Evolutionary conservation across 2,113 vertebrate species (phyloP), one percentile per base, ranked within the genome.

Genomic region (Octodon degus): DNA sequence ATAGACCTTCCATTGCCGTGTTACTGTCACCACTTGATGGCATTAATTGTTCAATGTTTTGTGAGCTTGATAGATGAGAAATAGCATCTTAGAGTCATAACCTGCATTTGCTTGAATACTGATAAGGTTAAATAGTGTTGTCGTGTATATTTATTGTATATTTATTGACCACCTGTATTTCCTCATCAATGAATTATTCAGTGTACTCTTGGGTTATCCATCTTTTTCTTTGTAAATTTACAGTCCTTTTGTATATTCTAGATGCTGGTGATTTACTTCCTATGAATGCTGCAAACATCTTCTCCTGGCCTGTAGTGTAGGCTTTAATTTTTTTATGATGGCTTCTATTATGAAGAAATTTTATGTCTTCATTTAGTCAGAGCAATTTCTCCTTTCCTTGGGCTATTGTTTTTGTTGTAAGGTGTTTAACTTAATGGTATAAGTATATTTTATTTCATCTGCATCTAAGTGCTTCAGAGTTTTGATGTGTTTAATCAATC

Each of bases 331-430:
- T 84, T 76, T 58, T 53, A 58, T 55, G 43, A 62, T 30, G n/a
- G 40, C 22, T 86, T 80, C 53, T 30, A 30, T 17, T 55, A 47
- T 30, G 40, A 19, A n/a, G 27, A n/a, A 22, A n/a, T n/a, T 86
- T 86, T 47, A 89, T 60, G 24, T 79, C 87, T 93, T 72, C 63
- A 72, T 86, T 86, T 55, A 55, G n/a, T 72, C 72, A 72, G 81
- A 86, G 16, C 22, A 22, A 37, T 90, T 65, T 84, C 34, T 85
- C 25, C 68, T 63, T 93, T 80, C 40, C 22, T 89, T 85, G 14
- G 5, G 77, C 70, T 81, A 24, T 13, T 53, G 34, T 80, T 63
- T 82, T 53, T 65, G 81, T 72, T 55, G 77, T 80, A 32, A 80
- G 55, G n/a, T 79, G 30, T 81, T 96, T 90, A 72, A 63, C 32